phyloP scores from a whole-genome alignment of 1,140 invertebrate genomes.

The Anadara kagoshimensis region DNA sequence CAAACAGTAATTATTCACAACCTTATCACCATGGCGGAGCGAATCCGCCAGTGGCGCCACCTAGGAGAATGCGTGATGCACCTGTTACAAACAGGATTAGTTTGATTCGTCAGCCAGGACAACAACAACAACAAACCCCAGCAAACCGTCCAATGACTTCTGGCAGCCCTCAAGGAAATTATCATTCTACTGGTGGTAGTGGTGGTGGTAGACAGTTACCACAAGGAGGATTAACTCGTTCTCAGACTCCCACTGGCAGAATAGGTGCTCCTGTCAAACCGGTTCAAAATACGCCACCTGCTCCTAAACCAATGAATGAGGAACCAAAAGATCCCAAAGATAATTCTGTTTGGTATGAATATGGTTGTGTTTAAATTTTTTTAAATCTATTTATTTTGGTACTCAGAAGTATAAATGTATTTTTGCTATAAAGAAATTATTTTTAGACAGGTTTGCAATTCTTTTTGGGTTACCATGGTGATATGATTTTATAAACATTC shows the following conservation, averaged over 20 bases:
- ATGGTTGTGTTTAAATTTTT: conserved; percentile 86
- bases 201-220: conserved; percentile 23
- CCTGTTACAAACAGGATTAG: conserved; percentile 22
- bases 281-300: conserved; percentile 24
- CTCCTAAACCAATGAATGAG: conserved; percentile 26
- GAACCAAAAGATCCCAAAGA: conserved; percentile 78
- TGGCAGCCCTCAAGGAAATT: not conserved
- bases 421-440: too few species aligned
- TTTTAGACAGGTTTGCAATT: too few species aligned
- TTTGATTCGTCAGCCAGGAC: conserved; percentile 41
- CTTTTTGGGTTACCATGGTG: too few species aligned
- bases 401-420: too few species aligned
- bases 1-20: conserved; percentile 24
- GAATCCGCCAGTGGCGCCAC: conserved; percentile 42
- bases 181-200: not conserved
- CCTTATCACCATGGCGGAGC: conserved; percentile 19
- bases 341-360: conserved; percentile 92
- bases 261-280: conserved; percentile 13
- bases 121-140: conserved; percentile 12
- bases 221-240: conserved; percentile 28
- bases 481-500: too few species aligned
- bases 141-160: conserved; percentile 3
- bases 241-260: conserved; percentile 22
- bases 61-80: conserved; percentile 33
- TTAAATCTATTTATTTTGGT: not conserved